Conservation (phyloP, 2,113 vertebrate species). For the Mirza zaza region DNA sequence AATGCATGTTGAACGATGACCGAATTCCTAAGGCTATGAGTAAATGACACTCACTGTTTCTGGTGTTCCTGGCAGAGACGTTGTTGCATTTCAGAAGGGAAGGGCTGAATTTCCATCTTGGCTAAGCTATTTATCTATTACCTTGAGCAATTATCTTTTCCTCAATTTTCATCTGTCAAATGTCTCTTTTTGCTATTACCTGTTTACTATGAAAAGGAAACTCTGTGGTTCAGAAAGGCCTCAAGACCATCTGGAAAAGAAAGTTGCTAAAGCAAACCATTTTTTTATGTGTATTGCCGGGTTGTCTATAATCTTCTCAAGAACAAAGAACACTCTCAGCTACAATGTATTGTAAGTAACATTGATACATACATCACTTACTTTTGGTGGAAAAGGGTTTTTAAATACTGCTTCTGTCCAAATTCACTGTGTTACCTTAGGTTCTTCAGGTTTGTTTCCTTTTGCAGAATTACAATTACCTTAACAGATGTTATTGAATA, state of each 20-base stretch:
- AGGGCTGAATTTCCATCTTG: slow-evolving; percentile 12
- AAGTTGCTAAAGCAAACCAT: neutral
- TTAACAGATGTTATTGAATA: neutral
- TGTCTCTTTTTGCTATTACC: slow-evolving; percentile 33
- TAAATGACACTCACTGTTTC: slow-evolving; percentile 32
- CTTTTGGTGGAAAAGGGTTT: neutral
- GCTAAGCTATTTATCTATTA: slow-evolving; percentile 44
- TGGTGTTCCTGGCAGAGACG: slow-evolving; percentile 20
- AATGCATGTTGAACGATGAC: slow-evolving; percentile 20
- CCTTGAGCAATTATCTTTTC: slow-evolving; percentile 46
- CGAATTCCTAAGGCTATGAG: slow-evolving; percentile 8
- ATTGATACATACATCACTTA: neutral
- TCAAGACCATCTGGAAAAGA: neutral
- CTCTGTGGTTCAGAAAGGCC: slow-evolving; percentile 8
- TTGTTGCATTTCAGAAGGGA: neutral
- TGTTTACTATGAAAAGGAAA: slow-evolving; percentile 21
- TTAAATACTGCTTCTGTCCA: slow-evolving; percentile 10
- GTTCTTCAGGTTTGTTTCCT: neutral
- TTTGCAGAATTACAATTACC: slow-evolving; percentile 18
- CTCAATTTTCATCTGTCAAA: slow-evolving; percentile 41
- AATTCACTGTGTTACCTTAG: neutral
- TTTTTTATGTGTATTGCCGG: neutral
- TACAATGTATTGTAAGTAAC: neutral
- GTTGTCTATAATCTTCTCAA: neutral
- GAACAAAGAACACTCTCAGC: neutral